Evolutionary conservation across 2,888 invertebrate species (phyloP).

Genomic region (Leptarthrus brevirostris): DNA sequence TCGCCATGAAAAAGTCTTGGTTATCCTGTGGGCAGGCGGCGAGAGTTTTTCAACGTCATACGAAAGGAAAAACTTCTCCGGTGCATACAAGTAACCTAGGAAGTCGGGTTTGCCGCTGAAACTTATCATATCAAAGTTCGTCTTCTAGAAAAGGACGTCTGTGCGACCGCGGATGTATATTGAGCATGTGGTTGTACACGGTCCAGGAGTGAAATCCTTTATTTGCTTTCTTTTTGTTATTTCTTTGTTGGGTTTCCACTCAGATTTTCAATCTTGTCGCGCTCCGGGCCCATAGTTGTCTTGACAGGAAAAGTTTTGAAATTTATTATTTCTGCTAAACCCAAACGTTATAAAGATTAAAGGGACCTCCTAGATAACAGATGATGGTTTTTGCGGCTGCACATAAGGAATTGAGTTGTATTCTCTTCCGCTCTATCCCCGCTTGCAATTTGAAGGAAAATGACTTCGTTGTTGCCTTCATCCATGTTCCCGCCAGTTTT

Average conservation of each 20-base stretch:
- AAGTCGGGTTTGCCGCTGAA: conserved; percentile 42
- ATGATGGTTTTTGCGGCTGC: conserved; percentile 32
- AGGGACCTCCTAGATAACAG: conserved; percentile 35
- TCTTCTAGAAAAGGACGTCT: conserved; percentile 2
- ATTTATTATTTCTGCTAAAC: conserved; percentile 52
- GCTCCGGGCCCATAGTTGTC: conserved; percentile 24
- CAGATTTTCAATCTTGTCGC: conserved; percentile 51
- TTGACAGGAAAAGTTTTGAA: conserved; percentile 44
- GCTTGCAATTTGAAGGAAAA: background rate
- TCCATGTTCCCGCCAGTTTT: background rate
- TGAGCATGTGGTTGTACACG: conserved; percentile 18
- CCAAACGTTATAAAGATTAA: conserved; percentile 45
- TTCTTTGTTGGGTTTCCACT: background rate
- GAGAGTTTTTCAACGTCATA: conserved; percentile 24
- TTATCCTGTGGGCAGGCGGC: conserved; percentile 46
- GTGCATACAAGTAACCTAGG: conserved; percentile 45
- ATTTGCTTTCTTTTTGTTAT: background rate
- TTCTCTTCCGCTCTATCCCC: background rate
- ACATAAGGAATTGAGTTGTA: conserved; percentile 44
- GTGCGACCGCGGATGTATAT: background rate
- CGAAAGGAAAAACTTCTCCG: conserved; percentile 27
- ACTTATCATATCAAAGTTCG: conserved; percentile 52
- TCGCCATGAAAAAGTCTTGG: conserved; percentile 50
- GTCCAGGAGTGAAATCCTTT: conserved; percentile 21
- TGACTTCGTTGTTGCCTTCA: background rate